phyloP scores from a whole-genome alignment of 2,113 vertebrate genomes.

The Columba janthina region DNA sequence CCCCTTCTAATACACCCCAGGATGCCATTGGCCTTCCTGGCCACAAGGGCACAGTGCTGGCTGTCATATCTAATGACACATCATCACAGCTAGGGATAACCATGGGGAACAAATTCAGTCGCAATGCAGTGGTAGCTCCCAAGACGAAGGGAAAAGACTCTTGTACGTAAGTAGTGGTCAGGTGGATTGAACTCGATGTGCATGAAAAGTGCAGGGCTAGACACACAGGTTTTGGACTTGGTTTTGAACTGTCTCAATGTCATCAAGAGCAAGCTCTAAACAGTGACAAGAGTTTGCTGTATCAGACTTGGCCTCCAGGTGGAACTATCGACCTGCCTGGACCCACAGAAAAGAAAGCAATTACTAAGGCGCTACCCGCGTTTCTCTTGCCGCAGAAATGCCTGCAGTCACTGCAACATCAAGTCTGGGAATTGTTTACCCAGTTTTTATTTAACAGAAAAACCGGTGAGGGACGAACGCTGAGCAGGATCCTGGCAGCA shows the following conservation, averaged over 20 bases:
- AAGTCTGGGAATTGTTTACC: fast-evolving
- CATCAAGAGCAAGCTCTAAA: fast-evolving
- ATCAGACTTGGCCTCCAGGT: fast-evolving
- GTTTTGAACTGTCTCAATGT: fast-evolving
- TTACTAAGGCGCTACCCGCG: fast-evolving
- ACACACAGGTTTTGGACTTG: fast-evolving
- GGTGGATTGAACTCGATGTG: fast-evolving
- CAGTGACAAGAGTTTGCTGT: not conserved
- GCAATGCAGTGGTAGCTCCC: not conserved
- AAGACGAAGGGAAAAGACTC: not conserved
- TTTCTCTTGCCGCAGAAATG: not conserved
- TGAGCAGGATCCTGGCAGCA: not conserved
- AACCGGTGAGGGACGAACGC: fast-evolving
- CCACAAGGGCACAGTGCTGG: too few relatives aligned
- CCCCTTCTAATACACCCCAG: too few relatives aligned
- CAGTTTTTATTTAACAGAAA: not conserved
- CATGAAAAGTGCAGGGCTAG: fast-evolving
- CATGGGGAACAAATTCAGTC: not conserved
- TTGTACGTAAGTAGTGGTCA: fast-evolving
- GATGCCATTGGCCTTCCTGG: too few relatives aligned
- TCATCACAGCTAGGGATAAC: not conserved
- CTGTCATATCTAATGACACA: too few relatives aligned
- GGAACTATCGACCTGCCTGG: not conserved
- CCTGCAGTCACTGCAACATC: not conserved
- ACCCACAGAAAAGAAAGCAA: fast-evolving